Evolutionary conservation across 2,797 vertebrate genomes (phyloP), one percentile per base, ranked within the genome.

Genomic region (Neoniphon sammara): DNA sequence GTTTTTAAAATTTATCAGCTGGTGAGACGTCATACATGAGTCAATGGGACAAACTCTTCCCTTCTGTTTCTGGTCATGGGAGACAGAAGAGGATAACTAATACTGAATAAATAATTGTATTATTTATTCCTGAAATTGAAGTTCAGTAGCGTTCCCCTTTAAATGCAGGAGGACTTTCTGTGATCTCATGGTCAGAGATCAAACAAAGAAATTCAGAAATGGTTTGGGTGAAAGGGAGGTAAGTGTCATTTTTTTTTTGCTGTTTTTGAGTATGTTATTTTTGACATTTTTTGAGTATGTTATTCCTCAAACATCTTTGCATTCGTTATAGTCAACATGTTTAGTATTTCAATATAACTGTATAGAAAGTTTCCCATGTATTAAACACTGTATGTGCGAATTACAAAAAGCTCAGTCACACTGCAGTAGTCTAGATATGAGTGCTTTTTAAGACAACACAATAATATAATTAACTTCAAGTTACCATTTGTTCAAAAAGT

Each of bases 111-210:
- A 11, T 44, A 3, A 44, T 44, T 15, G 4, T 17, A 44, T n/a
- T n/a, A 7, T 9, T 52, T 9, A 14, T 52, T 52, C 20, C 49
- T 20, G 11, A 52, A 52, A 12, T 1, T 60, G 6, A 30, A 39
- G 44, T 71, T 62, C 52, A 65, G 23, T 25, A 34, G 64, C 46
- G 60, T 72, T 76, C 65, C 74, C 78, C 74, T 87, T 84, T 81
- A 84, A 87, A 74, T 54, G 80, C 25, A 27, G 82, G 78, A 78
- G 84, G 80, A 82, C 79, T 60, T 70, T 73, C 42, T 76, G 62
- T 39, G 62, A 49, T 75, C 47, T 67, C 49, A 52, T 57, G 85
- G 61, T 84, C 88, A 88, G 73, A 88, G 88, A 89, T 80, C 85
- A 87, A 21, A 18, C 11, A 11, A 2, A 66, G 53, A 81, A 20